Conservation (phyloP, 2,113 vertebrate genomes). For the Gavialis gangeticus region DNA sequence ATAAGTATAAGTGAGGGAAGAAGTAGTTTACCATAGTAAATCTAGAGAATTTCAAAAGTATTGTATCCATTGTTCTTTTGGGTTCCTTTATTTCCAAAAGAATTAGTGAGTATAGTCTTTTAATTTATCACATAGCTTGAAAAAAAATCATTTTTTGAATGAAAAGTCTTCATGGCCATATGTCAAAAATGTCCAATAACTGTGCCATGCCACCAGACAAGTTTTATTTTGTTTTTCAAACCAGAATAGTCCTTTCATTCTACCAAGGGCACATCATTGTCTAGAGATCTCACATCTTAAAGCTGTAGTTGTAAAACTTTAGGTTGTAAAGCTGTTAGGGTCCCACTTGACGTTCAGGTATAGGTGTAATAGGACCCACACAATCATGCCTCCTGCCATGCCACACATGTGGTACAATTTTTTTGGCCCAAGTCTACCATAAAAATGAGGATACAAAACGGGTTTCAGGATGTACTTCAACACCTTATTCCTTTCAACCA, state of each 20-base stretch:
- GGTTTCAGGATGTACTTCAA: not conserved
- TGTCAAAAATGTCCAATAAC: not conserved
- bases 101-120: not conserved
- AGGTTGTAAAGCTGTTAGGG: not conserved
- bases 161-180: not conserved
- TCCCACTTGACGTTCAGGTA: too few relatives aligned
- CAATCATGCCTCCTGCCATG: too few relatives aligned
- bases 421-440: not conserved
- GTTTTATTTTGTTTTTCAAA: not conserved
- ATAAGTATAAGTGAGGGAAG: not conserved
- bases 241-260: rapidly evolving
- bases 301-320: not conserved
- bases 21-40: rapidly evolving
- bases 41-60: not conserved
- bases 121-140: not conserved
- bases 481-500: not conserved
- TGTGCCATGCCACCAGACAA: not conserved
- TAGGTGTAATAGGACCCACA: too few relatives aligned
- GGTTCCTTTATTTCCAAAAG: not conserved
- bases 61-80: not conserved
- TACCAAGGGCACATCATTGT: rapidly evolving
- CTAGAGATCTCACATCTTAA: not conserved
- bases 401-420: rapidly evolving
- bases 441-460: not conserved
- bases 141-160: not conserved